These are phyloP conservation scores for Chunga burmeisteri DNA, from an alignment of 2,113 vertebrate species.

Conservation along the genomic window DNA sequence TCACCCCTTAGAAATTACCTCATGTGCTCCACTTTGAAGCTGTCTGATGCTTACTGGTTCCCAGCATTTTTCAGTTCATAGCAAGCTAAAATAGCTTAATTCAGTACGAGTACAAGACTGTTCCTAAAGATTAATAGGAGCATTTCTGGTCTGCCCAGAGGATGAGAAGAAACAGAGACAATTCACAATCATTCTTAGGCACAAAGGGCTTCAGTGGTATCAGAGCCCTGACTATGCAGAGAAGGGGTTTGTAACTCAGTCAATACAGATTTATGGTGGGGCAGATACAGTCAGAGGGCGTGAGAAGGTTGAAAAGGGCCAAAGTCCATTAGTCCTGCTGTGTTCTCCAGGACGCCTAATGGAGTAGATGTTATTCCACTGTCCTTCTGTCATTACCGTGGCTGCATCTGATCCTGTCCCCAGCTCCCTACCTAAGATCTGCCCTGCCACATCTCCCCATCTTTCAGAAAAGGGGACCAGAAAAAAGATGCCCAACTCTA, in stretches of 20 bases:
- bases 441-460: background rate
- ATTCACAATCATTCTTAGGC: background rate
- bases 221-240: background rate
- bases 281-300: background rate
- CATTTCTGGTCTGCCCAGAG: background rate
- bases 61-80: background rate
- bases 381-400: background rate
- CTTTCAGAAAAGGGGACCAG: background rate
- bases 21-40: fast-evolving
- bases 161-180: background rate
- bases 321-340: background rate
- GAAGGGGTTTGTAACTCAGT: background rate
- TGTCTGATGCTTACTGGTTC: background rate
- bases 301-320: background rate
- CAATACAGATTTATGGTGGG: background rate
- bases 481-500: background rate
- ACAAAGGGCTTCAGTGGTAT: background rate
- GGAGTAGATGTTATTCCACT: background rate
- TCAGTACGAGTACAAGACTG: background rate
- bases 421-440: background rate
- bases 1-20: background rate
- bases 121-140: background rate
- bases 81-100: background rate
- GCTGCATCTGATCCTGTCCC: background rate
- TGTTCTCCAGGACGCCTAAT: background rate